Evolutionary conservation across 2,113 vertebrate species (phyloP), one percentile per base, ranked within the genome.

Genomic region (Pteruthius melanotis): DNA sequence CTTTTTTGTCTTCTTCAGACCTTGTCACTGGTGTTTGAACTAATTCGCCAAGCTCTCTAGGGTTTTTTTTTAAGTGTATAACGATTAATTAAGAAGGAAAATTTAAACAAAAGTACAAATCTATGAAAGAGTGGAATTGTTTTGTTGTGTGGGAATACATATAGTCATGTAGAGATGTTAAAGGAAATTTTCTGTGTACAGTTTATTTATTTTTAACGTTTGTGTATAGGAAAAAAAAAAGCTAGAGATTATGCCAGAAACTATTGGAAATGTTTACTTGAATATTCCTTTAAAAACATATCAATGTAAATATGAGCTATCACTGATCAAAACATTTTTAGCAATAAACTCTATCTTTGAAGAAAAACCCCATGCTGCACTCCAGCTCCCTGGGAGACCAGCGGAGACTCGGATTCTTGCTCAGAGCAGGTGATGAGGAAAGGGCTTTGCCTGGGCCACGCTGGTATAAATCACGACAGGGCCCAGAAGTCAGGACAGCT

Each of bases 171-270:
- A 98, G 98, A 98, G 98, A 98, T 95, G 95, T 95, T 98, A 98
- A 98, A 97, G 97, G 98, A 94, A 93, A 81, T 92, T 93, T 96
- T 98, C 98, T 97, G 97, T 99, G 98, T 98, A 98, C 94, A 98
- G 98, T 98, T 98, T 99, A 99, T 99, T 99, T 99, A 99, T 98
- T 99, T 98, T 94, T 98, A 98, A 98, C 95, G 94, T 98, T 98
- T 99, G 98, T 98, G 98, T 98, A 98, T 98, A 99, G 98, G 97
- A 89, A 95, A 98, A 82, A 83, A 66, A 97, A 98, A 98, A 97
- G 54, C 94, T 97, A 97, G 98, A 98, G 98, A 98, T 97, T 98
- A 98, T 99, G 98, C 97, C 98, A 98, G 98, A 98, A 98, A 98
- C 95, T 98, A 98, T 98, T 98, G 98, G 97, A 98, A 98, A 98